Evolutionary conservation across 2,113 vertebrate genomes (phyloP).

Genomic region (Arvicanthis niloticus): DNA sequence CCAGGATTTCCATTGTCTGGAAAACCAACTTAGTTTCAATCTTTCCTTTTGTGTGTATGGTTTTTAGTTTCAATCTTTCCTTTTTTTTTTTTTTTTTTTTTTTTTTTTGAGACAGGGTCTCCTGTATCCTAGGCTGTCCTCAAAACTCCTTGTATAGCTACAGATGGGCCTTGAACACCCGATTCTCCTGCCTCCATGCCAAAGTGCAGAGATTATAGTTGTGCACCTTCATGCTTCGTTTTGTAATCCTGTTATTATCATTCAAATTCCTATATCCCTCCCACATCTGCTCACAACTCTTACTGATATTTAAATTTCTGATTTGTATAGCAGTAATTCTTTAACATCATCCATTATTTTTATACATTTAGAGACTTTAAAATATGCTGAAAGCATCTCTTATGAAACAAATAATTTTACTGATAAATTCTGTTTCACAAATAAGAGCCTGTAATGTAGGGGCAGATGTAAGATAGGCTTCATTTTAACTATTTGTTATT

Average conservation of each 20-base stretch:
- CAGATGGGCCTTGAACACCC: not conserved
- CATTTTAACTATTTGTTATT: not conserved
- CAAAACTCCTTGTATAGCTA: not conserved
- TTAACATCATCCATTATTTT: constrained; percentile 2
- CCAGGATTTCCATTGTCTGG: constrained; percentile 39
- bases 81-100: not conserved
- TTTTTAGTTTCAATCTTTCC: constrained; percentile 19
- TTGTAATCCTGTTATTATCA: not conserved
- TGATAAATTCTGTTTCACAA: not conserved
- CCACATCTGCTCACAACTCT: not conserved
- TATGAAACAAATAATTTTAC: constrained; percentile 27
- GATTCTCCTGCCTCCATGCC: not conserved
- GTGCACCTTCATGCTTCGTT: not conserved
- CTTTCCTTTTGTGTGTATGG: not conserved
- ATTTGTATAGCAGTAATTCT: not conserved
- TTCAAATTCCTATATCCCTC: not conserved
- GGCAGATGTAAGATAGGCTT: not conserved
- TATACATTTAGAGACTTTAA: not conserved
- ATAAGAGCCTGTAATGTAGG: not conserved
- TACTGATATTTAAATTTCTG: not conserved
- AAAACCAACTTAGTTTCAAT: constrained; percentile 30
- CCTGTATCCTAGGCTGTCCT: not conserved
- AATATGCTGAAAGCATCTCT: not conserved
- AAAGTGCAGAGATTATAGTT: not conserved
- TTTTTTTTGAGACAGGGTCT: not conserved